Percentiles rank a stretch among this genome's conserved stretches.
phyloP scores from a whole-genome alignment of 2,888 invertebrate genomes.

The Ormyrus nitidulus region DNA sequence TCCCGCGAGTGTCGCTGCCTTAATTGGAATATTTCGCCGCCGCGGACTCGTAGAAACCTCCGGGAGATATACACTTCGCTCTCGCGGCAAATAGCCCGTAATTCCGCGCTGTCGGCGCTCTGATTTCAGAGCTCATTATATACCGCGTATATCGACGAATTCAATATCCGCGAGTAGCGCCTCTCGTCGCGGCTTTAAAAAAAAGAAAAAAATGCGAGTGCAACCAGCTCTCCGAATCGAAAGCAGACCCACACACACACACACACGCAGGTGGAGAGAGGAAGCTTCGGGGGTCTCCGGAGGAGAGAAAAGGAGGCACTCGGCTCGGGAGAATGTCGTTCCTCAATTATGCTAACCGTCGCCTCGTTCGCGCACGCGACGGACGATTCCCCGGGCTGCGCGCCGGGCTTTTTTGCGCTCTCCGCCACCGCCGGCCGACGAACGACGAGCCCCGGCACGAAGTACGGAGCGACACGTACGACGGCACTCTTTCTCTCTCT shows the following conservation, averaged over 20 bases:
- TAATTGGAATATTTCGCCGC: slow-evolving; percentile 21
- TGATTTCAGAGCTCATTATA: too few species aligned
- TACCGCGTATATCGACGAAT: neutral
- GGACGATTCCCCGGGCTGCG: slow-evolving; percentile 40
- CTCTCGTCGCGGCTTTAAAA: neutral
- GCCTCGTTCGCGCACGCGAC: slow-evolving; percentile 41
- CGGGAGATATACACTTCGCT: too few species aligned
- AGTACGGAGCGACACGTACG: slow-evolving; percentile 4
- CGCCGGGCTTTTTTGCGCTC: slow-evolving; percentile 7
- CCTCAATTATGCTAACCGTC: slow-evolving; percentile 57
- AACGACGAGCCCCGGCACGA: neutral
- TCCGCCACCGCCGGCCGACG: neutral
- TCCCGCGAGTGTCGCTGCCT: slow-evolving; percentile 8
- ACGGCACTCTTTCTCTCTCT: slow-evolving; percentile 20
- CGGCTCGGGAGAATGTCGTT: slow-evolving; percentile 50
- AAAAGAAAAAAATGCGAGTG: neutral
- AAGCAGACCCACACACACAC: too few species aligned
- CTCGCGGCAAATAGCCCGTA: too few species aligned
- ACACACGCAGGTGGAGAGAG: neutral
- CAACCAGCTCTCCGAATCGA: slow-evolving; percentile 8
- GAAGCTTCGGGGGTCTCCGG: neutral
- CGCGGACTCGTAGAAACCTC: too few species aligned
- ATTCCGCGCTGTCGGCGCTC: too few species aligned
- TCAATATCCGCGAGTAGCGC: slow-evolving; percentile 6
- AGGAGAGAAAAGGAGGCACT: slow-evolving; percentile 10